A percentile compares a stretch with the other conserved stretches of the same genome.
Evolutionary conservation across 2,113 vertebrate genomes (phyloP).

Genomic region (Romanogobio albipinnatus): DNA sequence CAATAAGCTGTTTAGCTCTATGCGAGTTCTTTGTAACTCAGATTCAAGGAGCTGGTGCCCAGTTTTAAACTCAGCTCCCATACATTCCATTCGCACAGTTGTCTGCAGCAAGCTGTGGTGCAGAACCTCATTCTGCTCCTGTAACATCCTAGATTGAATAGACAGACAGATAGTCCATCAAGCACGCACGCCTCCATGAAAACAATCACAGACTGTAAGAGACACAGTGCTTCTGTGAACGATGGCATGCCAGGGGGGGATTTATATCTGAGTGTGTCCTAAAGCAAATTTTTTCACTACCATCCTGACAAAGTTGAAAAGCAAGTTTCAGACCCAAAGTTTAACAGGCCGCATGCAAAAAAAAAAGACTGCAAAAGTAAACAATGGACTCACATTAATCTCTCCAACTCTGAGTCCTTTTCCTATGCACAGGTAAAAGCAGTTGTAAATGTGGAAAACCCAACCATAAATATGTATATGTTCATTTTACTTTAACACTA

Average conservation of each 20-base stretch:
- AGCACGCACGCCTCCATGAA: background rate
- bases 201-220: background rate
- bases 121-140: slow-evolving; percentile 72
- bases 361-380: background rate
- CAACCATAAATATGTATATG: background rate
- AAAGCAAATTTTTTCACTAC: background rate
- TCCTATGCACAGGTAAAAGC: slow-evolving; percentile 63
- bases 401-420: slow-evolving; percentile 60
- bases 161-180: background rate
- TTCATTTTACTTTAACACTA: background rate
- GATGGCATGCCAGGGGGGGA: background rate
- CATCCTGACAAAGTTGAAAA: background rate
- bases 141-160: slow-evolving; percentile 62
- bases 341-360: background rate
- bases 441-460: background rate
- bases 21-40: slow-evolving; percentile 73
- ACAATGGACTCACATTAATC: slow-evolving; percentile 70
- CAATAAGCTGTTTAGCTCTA: slow-evolving; percentile 70
- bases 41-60: slow-evolving; percentile 73
- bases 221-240: background rate
- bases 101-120: slow-evolving; percentile 70
- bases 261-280: background rate
- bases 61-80: slow-evolving; percentile 74
- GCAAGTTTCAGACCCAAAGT: background rate
- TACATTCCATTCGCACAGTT: slow-evolving; percentile 70